Evolutionary conservation across 2,888 invertebrate species (phyloP), one percentile per base, ranked within the genome.

Genomic region (Ennomos fuscantarius): DNA sequence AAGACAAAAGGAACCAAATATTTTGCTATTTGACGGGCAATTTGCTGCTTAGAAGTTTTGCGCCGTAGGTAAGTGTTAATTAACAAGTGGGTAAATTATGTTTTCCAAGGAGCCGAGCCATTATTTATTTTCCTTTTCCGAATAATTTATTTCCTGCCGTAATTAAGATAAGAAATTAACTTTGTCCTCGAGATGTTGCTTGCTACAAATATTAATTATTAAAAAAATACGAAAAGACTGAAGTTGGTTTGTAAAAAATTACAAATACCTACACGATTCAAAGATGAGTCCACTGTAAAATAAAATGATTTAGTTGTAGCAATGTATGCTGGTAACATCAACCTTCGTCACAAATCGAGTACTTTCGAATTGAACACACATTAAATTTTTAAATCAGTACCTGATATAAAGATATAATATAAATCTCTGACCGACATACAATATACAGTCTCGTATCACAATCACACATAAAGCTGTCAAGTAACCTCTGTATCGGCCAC

Each of bases 401-500:
- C 35, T 47, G 33, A 45, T 60, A 65, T 53, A 66, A 66, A 71
- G 68, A 63, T 66, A 61, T 66, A 61, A 60, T 55, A 69, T 74
- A 70, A 77, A 76, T 76, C 67, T 63, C 43, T 44, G 52, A 53
- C 62, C 52, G 65, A 58, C 60, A 49, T 58, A 65, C 63, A 62
- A 66, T 69, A 64, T 59, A 67, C 64, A 50, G 72, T 66, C 63
- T 62, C 56, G 57, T 68, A 66, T 58, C 57, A 75, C 73, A 75
- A 74, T 75, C 68, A 69, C 55, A 66, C 65, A 76, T 79, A 79
- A 80, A 81, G 68, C 72, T 76, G 78, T 74, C 76, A 51, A 48
- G 40, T 55, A 60, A 55, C 70, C 65, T 70, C 74, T 76, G 60
- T 69, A 76, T 74, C 59, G 69, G 62, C 60, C 57, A 63, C 68